Evolutionary conservation across 2,888 invertebrate species (phyloP).

Genomic region (Prosapia bicincta): DNA sequence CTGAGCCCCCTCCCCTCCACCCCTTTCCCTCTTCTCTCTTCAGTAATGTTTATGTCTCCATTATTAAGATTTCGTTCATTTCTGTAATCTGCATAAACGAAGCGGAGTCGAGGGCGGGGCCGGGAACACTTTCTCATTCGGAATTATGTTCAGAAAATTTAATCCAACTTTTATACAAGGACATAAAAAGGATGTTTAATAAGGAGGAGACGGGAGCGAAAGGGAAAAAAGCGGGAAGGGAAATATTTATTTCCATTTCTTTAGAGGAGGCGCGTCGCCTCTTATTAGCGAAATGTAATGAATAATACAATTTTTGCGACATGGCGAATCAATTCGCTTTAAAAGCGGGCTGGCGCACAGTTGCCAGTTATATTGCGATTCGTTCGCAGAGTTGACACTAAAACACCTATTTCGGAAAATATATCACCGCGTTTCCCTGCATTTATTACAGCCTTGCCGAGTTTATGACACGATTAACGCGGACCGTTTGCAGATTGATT

Average conservation of each 20-base stretch:
- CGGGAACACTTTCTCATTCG: neutral
- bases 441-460: neutral
- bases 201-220: neutral
- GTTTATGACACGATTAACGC: neutral
- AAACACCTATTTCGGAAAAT: neutral
- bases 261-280: neutral
- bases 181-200: neutral
- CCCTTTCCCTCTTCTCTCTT: neutral
- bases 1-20: neutral
- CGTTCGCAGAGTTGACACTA: neutral
- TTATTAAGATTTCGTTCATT: conserved; percentile 24
- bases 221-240: neutral
- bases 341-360: neutral
- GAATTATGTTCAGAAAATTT: neutral
- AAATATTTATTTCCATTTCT: neutral
- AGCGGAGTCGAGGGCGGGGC: neutral
- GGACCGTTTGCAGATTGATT: neutral
- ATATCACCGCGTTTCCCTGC: neutral
- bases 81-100: conserved; percentile 15
- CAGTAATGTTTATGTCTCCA: conserved; percentile 10
- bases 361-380: neutral
- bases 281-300: neutral
- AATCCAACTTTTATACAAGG: conserved; percentile 2
- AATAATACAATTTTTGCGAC: neutral
- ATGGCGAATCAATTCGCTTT: neutral